Evolutionary conservation across 2,888 invertebrate species (phyloP).

Genomic region (Rotaria sp.): DNA sequence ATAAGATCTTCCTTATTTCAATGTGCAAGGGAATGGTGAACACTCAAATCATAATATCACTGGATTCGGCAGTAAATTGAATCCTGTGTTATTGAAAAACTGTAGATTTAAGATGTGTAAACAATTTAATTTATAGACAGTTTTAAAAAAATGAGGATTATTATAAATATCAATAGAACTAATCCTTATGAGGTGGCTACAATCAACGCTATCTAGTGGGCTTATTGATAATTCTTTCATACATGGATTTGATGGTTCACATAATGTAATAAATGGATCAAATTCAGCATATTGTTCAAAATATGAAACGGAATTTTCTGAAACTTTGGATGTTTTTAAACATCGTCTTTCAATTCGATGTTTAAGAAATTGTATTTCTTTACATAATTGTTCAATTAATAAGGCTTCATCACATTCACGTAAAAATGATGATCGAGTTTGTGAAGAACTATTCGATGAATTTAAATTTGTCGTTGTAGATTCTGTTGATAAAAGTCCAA

Average conservation of each 20-base stretch:
- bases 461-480: background rate
- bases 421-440: slow-evolving; percentile 18
- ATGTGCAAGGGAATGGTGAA: no score
- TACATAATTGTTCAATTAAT: slow-evolving; percentile 39
- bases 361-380: slow-evolving; percentile 64
- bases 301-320: slow-evolving; percentile 68
- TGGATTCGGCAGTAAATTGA: no score
- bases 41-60: no score
- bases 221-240: background rate
- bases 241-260: slow-evolving; percentile 39
- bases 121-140: no score
- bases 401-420: slow-evolving; percentile 23
- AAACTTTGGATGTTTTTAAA: slow-evolving; percentile 55
- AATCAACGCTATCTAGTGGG: no score
- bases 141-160: no score
- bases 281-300: slow-evolving; percentile 92
- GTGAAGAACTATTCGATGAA: background rate
- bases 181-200: no score
- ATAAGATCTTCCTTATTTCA: no score
- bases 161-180: no score
- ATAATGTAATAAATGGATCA: slow-evolving; percentile 78
- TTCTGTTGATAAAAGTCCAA: slow-evolving; percentile 22
- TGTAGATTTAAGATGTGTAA: no score
- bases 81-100: no score
- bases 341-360: slow-evolving; percentile 76